Percentiles rank a stretch among this genome's conserved stretches.
Conservation (phyloP, 35 echinoderm and acorn worm genomes). For the Nesometra sesokonis region DNA sequence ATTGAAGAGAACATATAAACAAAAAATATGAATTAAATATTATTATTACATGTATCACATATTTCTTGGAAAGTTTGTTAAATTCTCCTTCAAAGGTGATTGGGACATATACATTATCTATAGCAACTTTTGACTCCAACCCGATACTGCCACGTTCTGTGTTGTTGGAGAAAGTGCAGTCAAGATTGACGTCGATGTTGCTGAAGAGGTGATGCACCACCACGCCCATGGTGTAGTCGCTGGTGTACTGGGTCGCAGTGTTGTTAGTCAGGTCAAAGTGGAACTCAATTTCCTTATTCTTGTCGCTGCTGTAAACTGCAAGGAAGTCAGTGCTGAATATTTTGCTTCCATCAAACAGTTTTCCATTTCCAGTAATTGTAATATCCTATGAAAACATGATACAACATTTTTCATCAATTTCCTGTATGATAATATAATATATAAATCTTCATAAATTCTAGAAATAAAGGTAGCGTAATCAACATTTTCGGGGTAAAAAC, state of each 20-base stretch:
- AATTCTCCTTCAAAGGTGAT: not conserved
- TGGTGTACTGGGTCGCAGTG: not conserved
- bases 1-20: too few species aligned
- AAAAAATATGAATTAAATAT: not conserved
- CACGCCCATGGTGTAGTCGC: not conserved
- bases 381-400: constrained; percentile 17
- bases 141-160: not conserved
- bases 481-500: too few species aligned
- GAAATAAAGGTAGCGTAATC: too few species aligned
- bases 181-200: constrained; percentile 18
- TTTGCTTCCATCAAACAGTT: not conserved
- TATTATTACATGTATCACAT: not conserved
- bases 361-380: not conserved
- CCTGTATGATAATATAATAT: too few species aligned
- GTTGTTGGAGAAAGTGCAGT: not conserved
- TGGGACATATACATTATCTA: not conserved
- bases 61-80: not conserved
- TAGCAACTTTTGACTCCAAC: not conserved
- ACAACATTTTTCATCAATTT: too few species aligned
- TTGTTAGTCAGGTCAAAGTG: not conserved
- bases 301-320: constrained; percentile 13
- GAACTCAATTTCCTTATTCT: constrained; percentile 1
- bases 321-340: constrained; percentile 12
- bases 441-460: too few species aligned
- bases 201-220: constrained; percentile 21